Base-by-base conservation (phyloP, 2,797 vertebrate species). In the Bovichtus diacanthus region DNA sequence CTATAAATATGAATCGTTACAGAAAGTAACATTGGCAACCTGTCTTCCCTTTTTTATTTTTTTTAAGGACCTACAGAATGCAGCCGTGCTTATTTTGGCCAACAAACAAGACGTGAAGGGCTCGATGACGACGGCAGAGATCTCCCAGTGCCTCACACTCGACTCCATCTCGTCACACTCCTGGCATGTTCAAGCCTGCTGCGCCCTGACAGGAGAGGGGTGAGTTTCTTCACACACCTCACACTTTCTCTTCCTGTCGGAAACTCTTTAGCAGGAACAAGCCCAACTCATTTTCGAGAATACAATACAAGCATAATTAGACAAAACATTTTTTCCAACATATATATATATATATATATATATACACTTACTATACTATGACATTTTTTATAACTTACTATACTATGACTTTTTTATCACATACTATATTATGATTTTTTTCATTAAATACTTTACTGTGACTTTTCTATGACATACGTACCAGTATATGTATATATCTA, bases 61-160 rank as follows among this genome's bases (percentile, higher is more conserved):
- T n/a, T 68, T 6, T 75, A 8, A 97, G 97, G 95, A 96, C 44
- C 92, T 98, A 0, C 87, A 88, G 78, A 95, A 95, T 3, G 96
- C 96, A 0, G 93, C 96, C 0, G 75, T 97, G 55, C 91, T 98
- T 0, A 91, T 98, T 70, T 83, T 96, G 84, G 96, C 97, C 64
- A 97, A 97, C 89, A 97, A 98, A 79, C 96, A 97, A 55, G 96
- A 97, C 49, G 71, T 96, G 77, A 96, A 96, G 74, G 91, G 94
- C 86, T 97, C 96, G 0, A 94, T 97, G 96, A 93, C 95, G 5
- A 90, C 93, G 1, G 76, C 92, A 0, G 96, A 97, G 90, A 97
- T 97, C 90, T 97, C 96, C 9, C 89, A 92, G 38, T 92, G 76
- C 67, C 95, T 97, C 70, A 96, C 93, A 0, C 94, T 97, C 6